A percentile compares a stretch with the other conserved stretches of the same genome.
Evolutionary conservation across 2,113 vertebrate genomes (phyloP).

Genomic region (Oryctolagus cuniculus): mOryCun1.1 NC_091433.1:14294501-14295000

Average conservation of each 20-base stretch:
- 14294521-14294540: too few relatives aligned
- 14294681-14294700: background rate
- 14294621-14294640: background rate
- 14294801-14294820: background rate
- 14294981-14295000: background rate
- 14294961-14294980: background rate
- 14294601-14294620: background rate
- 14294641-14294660: background rate
- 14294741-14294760: background rate
- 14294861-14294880: background rate
- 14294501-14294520: too few relatives aligned
- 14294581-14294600: background rate
- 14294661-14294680: background rate
- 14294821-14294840: background rate
- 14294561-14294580: background rate
- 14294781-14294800: background rate
- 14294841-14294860: background rate
- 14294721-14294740: background rate
- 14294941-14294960: background rate
- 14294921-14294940: background rate
- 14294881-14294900: background rate
- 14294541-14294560: background rate
- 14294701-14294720: background rate
- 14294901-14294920: background rate
- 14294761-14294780: background rate